Percentiles rank a stretch among this genome's conserved stretches.
phyloP scores from a whole-genome alignment of 2,888 invertebrate species.

The Eupithecia vulgata region DNA sequence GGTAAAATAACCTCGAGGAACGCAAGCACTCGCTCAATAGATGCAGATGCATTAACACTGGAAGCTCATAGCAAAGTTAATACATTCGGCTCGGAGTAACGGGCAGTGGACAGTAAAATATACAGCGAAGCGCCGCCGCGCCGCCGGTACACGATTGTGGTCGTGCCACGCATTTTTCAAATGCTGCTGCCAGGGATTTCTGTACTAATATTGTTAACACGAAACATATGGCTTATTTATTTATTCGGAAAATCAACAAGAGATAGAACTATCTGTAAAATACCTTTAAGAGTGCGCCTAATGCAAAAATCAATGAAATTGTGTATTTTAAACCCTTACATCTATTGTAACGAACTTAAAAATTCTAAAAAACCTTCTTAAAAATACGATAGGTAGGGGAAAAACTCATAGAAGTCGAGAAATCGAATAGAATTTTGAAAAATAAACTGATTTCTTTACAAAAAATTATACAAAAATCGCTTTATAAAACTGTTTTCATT shows the following conservation, averaged over 20 bases:
- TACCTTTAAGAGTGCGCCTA: too few relatives aligned
- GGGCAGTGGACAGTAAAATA: constrained; percentile 45
- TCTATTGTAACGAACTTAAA: too few relatives aligned
- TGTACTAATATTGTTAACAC: not conserved
- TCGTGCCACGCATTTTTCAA: constrained; percentile 48
- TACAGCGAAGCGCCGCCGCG: constrained; percentile 46
- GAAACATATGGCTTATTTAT: not conserved
- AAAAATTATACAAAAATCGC: too few relatives aligned
- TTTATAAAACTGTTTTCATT: too few relatives aligned
- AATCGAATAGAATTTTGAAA: too few relatives aligned
- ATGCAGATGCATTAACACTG: not conserved
- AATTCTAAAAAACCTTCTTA: too few relatives aligned
- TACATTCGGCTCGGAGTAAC: constrained; percentile 42
- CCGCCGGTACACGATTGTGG: constrained; percentile 44
- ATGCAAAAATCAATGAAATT: too few relatives aligned
- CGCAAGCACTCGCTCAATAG: constrained; percentile 4
- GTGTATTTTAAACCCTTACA: too few relatives aligned
- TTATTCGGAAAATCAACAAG: not conserved
- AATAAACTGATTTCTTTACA: too few relatives aligned
- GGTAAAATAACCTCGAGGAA: not conserved
- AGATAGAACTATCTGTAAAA: not conserved
- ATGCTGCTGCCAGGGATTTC: constrained; percentile 14
- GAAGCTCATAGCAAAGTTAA: constrained; percentile 26
- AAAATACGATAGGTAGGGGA: too few relatives aligned
- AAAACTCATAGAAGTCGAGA: too few relatives aligned